Base-by-base conservation (phyloP, 2,797 vertebrate genomes). In the Eulemur coronatus region DNA sequence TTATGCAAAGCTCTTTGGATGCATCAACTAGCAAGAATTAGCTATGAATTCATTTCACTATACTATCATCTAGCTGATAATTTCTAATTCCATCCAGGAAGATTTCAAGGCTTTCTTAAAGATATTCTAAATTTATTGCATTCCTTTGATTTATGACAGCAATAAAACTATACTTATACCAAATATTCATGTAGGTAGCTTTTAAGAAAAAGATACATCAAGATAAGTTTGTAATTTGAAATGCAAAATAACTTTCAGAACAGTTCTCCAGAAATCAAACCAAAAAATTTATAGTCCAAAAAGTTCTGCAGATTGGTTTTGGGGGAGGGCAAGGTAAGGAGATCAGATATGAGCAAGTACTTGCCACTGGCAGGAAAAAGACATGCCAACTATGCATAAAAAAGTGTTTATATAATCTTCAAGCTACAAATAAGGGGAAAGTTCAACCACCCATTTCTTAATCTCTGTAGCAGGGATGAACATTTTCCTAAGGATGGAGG, bases 51-150 rank as follows among this genome's bases (percentile, higher is more conserved):
- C 55, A 73, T 30, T 86, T 85, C 89, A 48, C 20, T 82, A 57
- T 35, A 48, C 18, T 33, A 15, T 52, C 13, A 65, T 48, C 43
- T 72, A 84, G 75, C 2, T 57, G 69, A 35, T 90, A 26, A 86
- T 67, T 86, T 85, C 48, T 65, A 80, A 72, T 24, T 94, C 24
- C 14, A 81, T 9, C 13, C 24, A 79, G 33, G 28, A 90, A 82
- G 41, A 87, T 48, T 48, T 67, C 69, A 94, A 79, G 48, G 81
- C 22, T 82, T 90, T 52, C 70, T 84, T 92, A 89, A 91, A 95
- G 48, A 50, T 52, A 72, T 82, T 95, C 20, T 86, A 70, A 72
- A 28, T 87, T 92, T 82, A 87, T 33, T 75, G 52, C 2, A 93
- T 75, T 38, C 57, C 46, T 43, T 79, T 50, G 11, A 57, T 69